A percentile compares a stretch with the other conserved stretches of the same genome.
phyloP scores from a whole-genome alignment of 2,113 vertebrate genomes.

The Terrapene triunguis region DNA sequence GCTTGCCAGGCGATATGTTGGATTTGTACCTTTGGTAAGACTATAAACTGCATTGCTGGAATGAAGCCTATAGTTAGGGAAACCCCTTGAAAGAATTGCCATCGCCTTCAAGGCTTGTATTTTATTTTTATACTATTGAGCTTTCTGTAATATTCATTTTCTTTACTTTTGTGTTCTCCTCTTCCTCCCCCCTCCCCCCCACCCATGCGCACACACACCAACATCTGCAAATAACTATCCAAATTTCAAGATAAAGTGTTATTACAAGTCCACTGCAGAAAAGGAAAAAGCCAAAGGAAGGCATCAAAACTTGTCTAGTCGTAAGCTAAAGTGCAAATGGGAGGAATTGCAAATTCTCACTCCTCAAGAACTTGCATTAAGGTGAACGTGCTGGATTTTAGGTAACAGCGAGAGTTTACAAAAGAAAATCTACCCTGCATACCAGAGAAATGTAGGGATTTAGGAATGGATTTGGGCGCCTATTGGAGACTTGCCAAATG shows the following conservation, averaged over 20 bases:
- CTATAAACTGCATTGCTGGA: accelerated
- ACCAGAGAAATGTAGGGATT: background rate
- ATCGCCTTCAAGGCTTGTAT: accelerated
- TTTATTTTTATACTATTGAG: background rate
- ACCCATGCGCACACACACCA: too few species aligned
- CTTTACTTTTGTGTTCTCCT: background rate
- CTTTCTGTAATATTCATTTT: background rate
- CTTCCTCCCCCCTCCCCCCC: accelerated
- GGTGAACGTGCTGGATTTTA: background rate
- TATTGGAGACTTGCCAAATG: background rate
- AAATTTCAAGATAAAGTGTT: background rate
- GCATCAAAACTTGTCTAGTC: background rate
- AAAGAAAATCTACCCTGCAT: background rate
- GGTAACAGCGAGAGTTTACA: background rate
- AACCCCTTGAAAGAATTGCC: background rate
- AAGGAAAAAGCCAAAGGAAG: background rate
- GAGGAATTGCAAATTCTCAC: background rate
- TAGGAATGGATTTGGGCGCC: background rate
- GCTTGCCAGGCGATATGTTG: accelerated
- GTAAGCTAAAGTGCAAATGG: background rate
- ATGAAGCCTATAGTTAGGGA: background rate
- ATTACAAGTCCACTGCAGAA: background rate
- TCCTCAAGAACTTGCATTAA: background rate
- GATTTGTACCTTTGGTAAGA: background rate
- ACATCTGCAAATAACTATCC: background rate